Base-by-base conservation (phyloP, 2,888 invertebrate genomes). In the Ochropleura plecta region DNA sequence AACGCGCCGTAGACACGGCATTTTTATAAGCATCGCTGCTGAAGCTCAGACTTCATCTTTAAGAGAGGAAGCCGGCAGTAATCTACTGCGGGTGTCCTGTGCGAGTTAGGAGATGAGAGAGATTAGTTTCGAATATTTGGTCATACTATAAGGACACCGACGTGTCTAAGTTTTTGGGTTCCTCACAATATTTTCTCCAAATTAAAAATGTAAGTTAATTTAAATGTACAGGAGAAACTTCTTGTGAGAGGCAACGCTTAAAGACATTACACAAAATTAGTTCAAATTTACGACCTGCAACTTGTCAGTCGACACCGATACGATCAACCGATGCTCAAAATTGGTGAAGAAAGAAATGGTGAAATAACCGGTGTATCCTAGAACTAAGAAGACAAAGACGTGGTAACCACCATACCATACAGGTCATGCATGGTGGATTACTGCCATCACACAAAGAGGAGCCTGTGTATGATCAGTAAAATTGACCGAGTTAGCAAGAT, bases 101-200 rank as follows among this genome's bases (percentile, higher is more conserved):
- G 30, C 0, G 20, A 3, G 5, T 55, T 20, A 2, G 9, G 9
- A n/a, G 51, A n/a, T 10, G 0, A n/a, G n/a, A n/a, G n/a, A n/a
- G n/a, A n/a, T 2, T 0, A 0, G 0, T n/a, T 53, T 10, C 0
- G 9, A 53, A 5, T 55, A 12, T 20, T 20, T 51, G 2, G 10
- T 20, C 10, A 55, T 10, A 20, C 16, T 5, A 55, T 20, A 20
- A 55, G n/a, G n/a, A 5, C 10, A 5, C 20, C 5, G 9, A 55
- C 5, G 3, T 53, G n/a, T 53, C 10, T 53, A 10, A 46, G 12
- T n/a, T 8, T 3, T 53, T n/a, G 5, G 10, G 1, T n/a, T 10
- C n/a, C 53, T 53, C 10, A 20, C n/a, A 20, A 12, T 10, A 12
- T 55, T 55, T 20, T 5, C 12, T 55, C 20, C 20, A 12, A 30